Evolutionary conservation across 2,888 invertebrate species (phyloP), one percentile per base, ranked within the genome.

Genomic region (Napeogenes inachia): DNA sequence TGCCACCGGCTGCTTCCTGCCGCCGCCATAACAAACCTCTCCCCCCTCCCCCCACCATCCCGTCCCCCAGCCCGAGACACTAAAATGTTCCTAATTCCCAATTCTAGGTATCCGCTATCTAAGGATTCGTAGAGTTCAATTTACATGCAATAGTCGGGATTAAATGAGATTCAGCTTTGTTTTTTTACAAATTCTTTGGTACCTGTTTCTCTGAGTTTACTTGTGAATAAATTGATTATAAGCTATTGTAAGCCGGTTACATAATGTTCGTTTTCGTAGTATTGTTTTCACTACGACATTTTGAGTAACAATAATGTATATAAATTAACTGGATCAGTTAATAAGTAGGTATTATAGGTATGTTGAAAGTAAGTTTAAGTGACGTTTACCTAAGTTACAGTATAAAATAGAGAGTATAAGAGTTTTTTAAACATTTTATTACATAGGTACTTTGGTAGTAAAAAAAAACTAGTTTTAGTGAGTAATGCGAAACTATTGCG

Each of bases 11-110:
- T 84, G 85, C 84, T 87, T 85, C 74, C 87, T 85, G 84, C 82
- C 85, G 82, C 81, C 85, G 86, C 85, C 87, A 87, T 87, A 87
- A 87, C 86, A 87, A 87, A 84, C 85, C 84, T 78, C 84, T 80
- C 84, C 50, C 50, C 84, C 50, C 50, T 50, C 30, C 79, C 79
- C 82, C 74, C 79, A 78, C 78, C 76, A 75, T 77, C 76, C 72
- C 67, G 68, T 73, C 72, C 70, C 69, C 68, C 69, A 70, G 66
- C 66, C 68, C 68, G 64, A 62, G 62, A 61, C 64, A 72, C 71
- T 67, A 72, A 70, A 72, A 72, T 68, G 62, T 68, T 63, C 68
- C 69, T 62, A 69, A 72, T 71, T 66, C 69, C 64, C 62, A 66
- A 71, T 73, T 74, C 69, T 63, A 45, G 62, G 69, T 70, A 73